Evolutionary conservation across 2,888 invertebrate species (phyloP).

Genomic region (Tenthredo distinguenda): DNA sequence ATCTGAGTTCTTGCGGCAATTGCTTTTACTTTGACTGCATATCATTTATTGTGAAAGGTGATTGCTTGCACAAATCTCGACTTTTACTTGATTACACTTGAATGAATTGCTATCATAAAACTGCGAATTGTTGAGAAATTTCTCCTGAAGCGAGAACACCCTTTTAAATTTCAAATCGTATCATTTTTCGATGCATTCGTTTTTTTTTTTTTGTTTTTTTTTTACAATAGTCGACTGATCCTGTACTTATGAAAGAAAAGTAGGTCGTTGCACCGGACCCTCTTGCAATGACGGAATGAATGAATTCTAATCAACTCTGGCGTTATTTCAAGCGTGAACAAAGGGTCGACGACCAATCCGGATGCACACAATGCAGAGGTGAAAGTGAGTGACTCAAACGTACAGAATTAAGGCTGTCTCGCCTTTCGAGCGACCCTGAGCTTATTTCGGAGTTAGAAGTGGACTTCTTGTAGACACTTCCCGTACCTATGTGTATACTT

Average conservation of each 20-base stretch:
- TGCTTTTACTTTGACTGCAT: not conserved
- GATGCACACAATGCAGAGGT: slow-evolving; percentile 64
- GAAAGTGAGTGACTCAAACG: slow-evolving; percentile 64
- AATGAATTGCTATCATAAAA: not conserved
- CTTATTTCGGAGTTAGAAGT: slow-evolving; percentile 36
- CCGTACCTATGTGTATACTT: slow-evolving; percentile 13
- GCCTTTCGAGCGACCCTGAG: slow-evolving; percentile 48
- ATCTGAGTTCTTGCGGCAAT: not conserved
- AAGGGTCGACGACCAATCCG: slow-evolving; percentile 60
- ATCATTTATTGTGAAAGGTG: not conserved
- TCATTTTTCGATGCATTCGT: not conserved
- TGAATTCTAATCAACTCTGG: slow-evolving; percentile 27
- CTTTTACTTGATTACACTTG: not conserved
- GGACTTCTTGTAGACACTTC: slow-evolving; percentile 36
- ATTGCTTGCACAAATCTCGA: not conserved
- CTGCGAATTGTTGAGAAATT: not conserved
- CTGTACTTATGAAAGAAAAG: not conserved
- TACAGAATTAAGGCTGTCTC: slow-evolving; percentile 50
- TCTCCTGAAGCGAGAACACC: not conserved
- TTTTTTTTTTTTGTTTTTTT: not conserved
- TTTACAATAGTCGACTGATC: not conserved
- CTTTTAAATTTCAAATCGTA: not conserved
- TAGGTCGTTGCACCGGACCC: not conserved
- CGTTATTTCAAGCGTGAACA: slow-evolving; percentile 34
- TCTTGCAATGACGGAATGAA: not conserved